Percentiles rank a stretch among this genome's conserved stretches.
Evolutionary conservation across 1,140 invertebrate species (phyloP).

Genomic region (Drosophila paulistorum): DNA sequence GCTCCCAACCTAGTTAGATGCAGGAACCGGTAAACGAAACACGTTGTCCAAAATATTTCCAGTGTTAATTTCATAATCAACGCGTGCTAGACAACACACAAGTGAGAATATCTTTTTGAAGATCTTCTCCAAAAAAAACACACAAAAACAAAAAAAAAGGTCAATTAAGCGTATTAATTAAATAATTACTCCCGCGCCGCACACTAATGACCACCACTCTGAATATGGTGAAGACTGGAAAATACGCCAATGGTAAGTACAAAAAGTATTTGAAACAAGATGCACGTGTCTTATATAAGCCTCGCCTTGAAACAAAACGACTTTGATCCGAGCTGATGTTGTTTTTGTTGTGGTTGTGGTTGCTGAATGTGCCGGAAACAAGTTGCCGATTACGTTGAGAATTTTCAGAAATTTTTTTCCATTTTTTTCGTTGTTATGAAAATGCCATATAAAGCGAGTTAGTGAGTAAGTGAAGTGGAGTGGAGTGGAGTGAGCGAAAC

Average conservation of each 20-base stretch:
- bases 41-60: conserved; percentile 66
- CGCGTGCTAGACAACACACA: conserved; percentile 12
- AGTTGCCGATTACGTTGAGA: conserved; percentile 8
- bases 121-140: conserved; percentile 5
- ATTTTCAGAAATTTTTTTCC: neutral
- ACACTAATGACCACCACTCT: conserved; percentile 73
- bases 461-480: neutral
- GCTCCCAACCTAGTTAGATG: conserved; percentile 49
- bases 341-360: conserved; percentile 3
- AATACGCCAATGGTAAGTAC: conserved; percentile 74
- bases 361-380: conserved; percentile 54
- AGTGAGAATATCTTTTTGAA: conserved; percentile 15
- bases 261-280: neutral
- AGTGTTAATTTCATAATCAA: conserved; percentile 30
- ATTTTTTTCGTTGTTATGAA: neutral
- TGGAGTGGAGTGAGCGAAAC: conserved; percentile 1
- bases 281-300: conserved; percentile 63
- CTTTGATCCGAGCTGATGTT: conserved; percentile 32
- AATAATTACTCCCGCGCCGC: conserved; percentile 48
- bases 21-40: conserved; percentile 54
- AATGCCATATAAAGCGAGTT: conserved; percentile 5
- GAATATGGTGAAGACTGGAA: conserved; percentile 74
- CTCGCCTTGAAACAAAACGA: conserved; percentile 31
- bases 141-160: neutral
- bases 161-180: conserved; percentile 6